Conservation (phyloP, 2,797 vertebrate species). For the Pipistrellus pygmaeus region DNA sequence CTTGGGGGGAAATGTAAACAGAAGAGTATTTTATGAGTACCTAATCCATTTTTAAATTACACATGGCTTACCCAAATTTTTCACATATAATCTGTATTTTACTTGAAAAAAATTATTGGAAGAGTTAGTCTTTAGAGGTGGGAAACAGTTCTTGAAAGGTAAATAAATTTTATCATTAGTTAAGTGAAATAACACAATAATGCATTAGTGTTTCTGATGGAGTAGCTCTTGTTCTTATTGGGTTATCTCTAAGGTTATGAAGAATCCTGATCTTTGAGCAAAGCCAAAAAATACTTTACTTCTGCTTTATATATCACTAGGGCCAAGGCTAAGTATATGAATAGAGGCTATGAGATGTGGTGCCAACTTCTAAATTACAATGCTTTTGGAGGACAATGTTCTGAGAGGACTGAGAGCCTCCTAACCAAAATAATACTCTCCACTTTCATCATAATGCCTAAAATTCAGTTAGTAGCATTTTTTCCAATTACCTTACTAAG, state of each 20-base stretch:
- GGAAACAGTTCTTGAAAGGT: background rate
- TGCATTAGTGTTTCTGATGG: background rate
- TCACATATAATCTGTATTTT: slow-evolving; percentile 27
- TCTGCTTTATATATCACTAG: slow-evolving; percentile 23
- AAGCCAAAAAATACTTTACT: background rate
- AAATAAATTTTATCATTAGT: slow-evolving; percentile 28
- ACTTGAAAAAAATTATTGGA: slow-evolving; percentile 34
- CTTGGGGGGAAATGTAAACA: slow-evolving; percentile 73
- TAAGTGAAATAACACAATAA: slow-evolving; percentile 3
- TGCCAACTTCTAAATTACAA: slow-evolving; percentile 5
- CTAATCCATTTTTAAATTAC: slow-evolving; percentile 63
- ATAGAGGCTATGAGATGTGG: background rate
- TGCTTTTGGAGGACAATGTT: slow-evolving; percentile 19
- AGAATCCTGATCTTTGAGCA: slow-evolving; percentile 36
- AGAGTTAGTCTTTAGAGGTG: background rate
- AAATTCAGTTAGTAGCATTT: background rate
- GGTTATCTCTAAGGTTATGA: slow-evolving; percentile 38
- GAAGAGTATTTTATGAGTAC: slow-evolving; percentile 37
- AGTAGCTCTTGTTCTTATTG: background rate
- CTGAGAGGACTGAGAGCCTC: background rate
- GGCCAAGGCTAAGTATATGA: slow-evolving; percentile 21
- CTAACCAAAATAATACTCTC: background rate
- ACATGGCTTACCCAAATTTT: slow-evolving; percentile 13
- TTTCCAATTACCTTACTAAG: slow-evolving; percentile 16
- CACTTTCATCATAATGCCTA: background rate